These are phyloP conservation scores for Odontothrips loti DNA, from an alignment of 2,888 invertebrate genomes.

Conservation along the genomic window DNA sequence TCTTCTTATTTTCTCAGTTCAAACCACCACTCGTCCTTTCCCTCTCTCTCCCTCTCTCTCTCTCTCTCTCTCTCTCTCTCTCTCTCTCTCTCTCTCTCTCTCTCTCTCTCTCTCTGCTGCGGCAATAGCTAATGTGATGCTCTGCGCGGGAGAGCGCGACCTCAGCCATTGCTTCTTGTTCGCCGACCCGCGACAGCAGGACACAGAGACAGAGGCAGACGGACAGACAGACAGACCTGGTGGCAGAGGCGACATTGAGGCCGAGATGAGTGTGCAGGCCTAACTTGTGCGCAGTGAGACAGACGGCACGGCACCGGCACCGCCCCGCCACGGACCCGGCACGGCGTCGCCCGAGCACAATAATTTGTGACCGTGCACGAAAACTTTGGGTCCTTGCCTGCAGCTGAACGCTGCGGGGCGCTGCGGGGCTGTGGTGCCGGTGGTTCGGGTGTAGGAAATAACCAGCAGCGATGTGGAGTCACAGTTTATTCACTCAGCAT, in stretches of 20 bases:
- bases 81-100: neutral
- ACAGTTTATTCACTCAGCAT: too few species aligned
- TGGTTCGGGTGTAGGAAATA: too few species aligned
- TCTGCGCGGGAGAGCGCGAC: neutral
- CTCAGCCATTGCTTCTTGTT: too few species aligned
- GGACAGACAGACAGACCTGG: neutral
- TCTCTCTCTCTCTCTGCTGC: neutral
- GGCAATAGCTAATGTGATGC: neutral
- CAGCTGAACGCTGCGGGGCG: neutral
- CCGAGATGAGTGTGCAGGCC: neutral
- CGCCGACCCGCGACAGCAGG: neutral
- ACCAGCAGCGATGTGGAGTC: too few species aligned
- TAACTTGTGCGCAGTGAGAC: neutral
- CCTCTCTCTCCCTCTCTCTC: too few species aligned
- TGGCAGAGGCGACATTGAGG: neutral
- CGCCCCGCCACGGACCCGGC: too few species aligned
- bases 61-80: too few species aligned
- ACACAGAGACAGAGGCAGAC: neutral
- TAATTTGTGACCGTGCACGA: slow-evolving; percentile 11
- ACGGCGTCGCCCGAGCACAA: neutral
- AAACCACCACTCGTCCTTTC: too few species aligned
- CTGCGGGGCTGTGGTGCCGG: too few species aligned
- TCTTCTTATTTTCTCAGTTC: too few species aligned
- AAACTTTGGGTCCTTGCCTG: neutral
- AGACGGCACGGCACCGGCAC: too few species aligned